Percentiles rank a stretch among this genome's conserved stretches.
Evolutionary conservation across 1,140 invertebrate genomes (phyloP).

Genomic region (Caenorhabditis inopinata): DNA sequence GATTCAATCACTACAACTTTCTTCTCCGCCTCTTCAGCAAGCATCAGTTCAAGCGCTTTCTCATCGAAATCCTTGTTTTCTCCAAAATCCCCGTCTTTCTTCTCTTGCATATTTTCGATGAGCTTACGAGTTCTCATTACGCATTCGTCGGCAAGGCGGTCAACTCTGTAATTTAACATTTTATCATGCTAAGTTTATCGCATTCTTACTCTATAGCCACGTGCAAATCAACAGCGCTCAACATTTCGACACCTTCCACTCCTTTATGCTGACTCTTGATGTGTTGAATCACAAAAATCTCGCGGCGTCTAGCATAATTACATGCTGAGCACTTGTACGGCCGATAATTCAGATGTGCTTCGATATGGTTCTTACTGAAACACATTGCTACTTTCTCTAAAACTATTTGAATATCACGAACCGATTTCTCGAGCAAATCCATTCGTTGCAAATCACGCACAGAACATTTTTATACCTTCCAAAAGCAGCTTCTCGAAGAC

Average conservation of each 20-base stretch:
- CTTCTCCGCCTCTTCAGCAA: background rate
- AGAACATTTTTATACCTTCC: conserved; percentile 13
- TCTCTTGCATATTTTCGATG: conserved; percentile 10
- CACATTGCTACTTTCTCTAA: background rate
- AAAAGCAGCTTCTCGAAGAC: background rate
- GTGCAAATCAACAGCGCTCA: background rate
- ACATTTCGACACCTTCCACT: background rate
- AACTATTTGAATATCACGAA: background rate
- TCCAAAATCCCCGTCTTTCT: conserved; percentile 15
- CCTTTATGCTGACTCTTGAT: background rate
- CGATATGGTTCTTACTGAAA: conserved; percentile 66
- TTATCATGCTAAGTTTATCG: background rate
- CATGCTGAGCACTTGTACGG: conserved; percentile 12
- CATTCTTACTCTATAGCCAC: background rate
- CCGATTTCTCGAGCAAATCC: conserved; percentile 28
- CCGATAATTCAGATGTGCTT: conserved; percentile 16
- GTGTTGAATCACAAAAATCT: conserved; percentile 2
- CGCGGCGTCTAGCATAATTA: background rate
- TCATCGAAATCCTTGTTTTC: conserved; percentile 22
- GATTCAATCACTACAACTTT: conserved; percentile 2
- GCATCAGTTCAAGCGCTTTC: background rate
- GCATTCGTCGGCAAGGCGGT: conserved; percentile 14
- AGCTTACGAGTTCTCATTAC: background rate
- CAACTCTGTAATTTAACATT: background rate
- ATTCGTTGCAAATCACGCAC: conserved; percentile 23